Base-by-base conservation (phyloP, 2,797 vertebrate species). In the Coregonus ussuriensis region DNA sequence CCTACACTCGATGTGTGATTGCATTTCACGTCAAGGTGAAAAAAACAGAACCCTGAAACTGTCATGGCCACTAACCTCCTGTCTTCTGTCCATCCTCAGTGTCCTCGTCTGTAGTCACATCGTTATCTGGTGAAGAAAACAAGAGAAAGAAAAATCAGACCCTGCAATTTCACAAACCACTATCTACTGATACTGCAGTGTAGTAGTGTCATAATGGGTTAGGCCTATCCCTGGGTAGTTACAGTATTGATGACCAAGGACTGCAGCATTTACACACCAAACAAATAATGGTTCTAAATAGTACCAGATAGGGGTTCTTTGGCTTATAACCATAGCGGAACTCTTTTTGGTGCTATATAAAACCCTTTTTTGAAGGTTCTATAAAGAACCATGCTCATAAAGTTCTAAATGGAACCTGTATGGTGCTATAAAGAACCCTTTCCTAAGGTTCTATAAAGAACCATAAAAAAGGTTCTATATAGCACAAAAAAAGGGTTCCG, bases 41-140 rank as follows among this genome's bases (percentile, higher is more conserved):
- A 90, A 90, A 89, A 87, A 84, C 75, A 15, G 37, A 91, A 80
- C 85, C 87, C 85, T 88, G 84, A 90, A 89, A 91, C 89, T 84
- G 31, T 5, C 82, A 87, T 86, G 80, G 88, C 91, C 91, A 94
- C 93, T 94, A 90, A 95, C 94, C 94, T 85, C 85, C 92, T 83
- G 91, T 91, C 81, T n/a, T 82, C 80, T 86, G 86, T 82, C 90
- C 41, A 47, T 11, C 84, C 83, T 90, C 92, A 65, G 86, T 82
- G 86, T 84, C 91, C 79, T 94, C 92, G 84, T 87, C 41, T 47
- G 41, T 79, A 66, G 71, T 72, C 65, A 76, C 86, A 81, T 94
- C 92, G 77, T 92, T 91, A 88, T 93, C 94, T 94, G 87, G 76
- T 63, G 82, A 51, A 69, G 74, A 62, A 69, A 65, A 78, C 53